Conservation (phyloP, 2,888 invertebrate species). For the Rhogogaster chlorosoma region DNA sequence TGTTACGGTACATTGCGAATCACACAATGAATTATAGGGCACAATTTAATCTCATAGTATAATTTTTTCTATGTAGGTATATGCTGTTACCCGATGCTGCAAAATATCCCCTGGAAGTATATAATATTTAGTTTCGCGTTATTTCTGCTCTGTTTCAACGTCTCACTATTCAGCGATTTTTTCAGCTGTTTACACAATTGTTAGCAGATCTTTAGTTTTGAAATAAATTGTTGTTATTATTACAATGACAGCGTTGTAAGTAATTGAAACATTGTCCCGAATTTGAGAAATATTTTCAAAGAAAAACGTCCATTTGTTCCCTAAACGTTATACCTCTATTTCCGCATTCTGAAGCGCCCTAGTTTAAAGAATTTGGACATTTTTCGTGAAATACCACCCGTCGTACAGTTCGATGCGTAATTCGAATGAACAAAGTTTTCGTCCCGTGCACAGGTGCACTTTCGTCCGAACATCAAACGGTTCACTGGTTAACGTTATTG, state of each 20-base stretch:
- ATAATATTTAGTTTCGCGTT: not conserved
- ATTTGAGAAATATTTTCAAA: not conserved
- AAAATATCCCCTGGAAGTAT: not conserved
- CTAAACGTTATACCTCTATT: not conserved
- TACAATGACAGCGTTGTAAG: not conserved
- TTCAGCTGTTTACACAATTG: not conserved
- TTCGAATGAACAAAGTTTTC: constrained; percentile 39
- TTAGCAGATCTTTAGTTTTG: not conserved
- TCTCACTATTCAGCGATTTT: not conserved
- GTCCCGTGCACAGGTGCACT: constrained; percentile 37
- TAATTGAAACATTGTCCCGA: not conserved
- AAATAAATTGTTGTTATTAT: not conserved
- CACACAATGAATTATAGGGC: not conserved
- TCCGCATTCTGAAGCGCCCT: not conserved
- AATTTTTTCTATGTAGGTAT: not conserved
- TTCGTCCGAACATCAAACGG: constrained; percentile 35
- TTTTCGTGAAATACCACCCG: constrained; percentile 13
- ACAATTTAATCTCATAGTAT: not conserved
- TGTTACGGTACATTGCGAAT: not conserved
- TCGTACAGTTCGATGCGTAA: constrained; percentile 19
- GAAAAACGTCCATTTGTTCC: not conserved
- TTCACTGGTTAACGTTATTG: constrained; percentile 41
- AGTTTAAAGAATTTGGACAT: not conserved
- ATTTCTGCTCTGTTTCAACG: not conserved
- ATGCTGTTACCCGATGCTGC: not conserved